A percentile compares a stretch with the other conserved stretches of the same genome.
These are phyloP conservation scores for Plagiodera versicolora DNA, from an alignment of 2,888 invertebrate species.

Conservation along the genomic window DNA sequence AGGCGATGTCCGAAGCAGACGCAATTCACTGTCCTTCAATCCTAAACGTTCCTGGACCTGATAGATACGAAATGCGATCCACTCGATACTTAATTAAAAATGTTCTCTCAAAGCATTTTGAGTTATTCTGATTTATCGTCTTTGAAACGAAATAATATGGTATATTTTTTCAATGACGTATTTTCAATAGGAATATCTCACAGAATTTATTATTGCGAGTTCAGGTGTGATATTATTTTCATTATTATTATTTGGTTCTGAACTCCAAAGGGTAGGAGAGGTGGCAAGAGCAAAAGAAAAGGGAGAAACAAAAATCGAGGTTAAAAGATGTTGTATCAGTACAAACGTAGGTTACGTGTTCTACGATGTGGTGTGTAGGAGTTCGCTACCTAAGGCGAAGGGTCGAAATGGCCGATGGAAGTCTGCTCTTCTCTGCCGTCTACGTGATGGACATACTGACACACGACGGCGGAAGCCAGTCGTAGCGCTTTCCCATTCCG, in stretches of 20 bases:
- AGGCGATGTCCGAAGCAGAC: constrained; percentile 29
- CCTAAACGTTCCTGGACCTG: constrained; percentile 27
- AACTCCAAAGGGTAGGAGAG: too few species aligned
- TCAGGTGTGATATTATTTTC: too few species aligned
- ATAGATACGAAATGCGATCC: constrained; percentile 23
- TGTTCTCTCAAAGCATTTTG: background rate
- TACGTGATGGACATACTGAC: constrained; percentile 54
- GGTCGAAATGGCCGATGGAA: constrained; percentile 28
- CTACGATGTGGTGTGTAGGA: constrained; percentile 20
- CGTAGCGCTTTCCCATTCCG: constrained; percentile 40
- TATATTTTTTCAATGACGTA: too few species aligned
- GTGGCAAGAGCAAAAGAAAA: too few species aligned
- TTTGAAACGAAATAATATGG: too few species aligned
- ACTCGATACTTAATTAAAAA: constrained; percentile 19
- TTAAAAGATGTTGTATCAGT: constrained; percentile 46
- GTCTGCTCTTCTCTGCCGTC: constrained; percentile 39
- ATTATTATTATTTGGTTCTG: too few species aligned
- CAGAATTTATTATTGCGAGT: too few species aligned
- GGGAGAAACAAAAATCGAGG: constrained; percentile 32
- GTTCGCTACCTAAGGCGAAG: constrained; percentile 2
- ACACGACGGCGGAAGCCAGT: constrained; percentile 45
- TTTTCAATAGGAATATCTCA: too few species aligned
- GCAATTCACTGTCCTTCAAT: constrained; percentile 30
- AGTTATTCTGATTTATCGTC: too few species aligned
- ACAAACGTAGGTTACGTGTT: constrained; percentile 44